A percentile compares a stretch with the other conserved stretches of the same genome.
Conservation (phyloP, 2,113 vertebrate species). For the Eidolon helvum region DNA sequence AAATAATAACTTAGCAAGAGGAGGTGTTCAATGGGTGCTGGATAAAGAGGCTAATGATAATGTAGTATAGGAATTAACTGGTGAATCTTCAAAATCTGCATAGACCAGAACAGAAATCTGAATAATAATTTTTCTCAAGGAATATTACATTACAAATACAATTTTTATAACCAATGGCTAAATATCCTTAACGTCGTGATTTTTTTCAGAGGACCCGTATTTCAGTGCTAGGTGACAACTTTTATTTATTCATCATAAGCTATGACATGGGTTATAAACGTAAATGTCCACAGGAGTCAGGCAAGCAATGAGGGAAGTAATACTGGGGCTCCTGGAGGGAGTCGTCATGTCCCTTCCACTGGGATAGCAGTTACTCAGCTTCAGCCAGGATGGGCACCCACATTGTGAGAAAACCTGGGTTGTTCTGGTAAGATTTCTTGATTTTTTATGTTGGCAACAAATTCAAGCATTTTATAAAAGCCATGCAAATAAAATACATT, state of each 20-base stretch:
- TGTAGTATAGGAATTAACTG: neutral
- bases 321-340: neutral
- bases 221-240: neutral
- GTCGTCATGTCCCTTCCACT: rapidly evolving
- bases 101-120: neutral
- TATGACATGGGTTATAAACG: neutral
- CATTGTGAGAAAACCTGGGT: neutral
- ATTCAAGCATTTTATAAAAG: neutral
- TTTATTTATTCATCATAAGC: conserved; percentile 39
- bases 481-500: neutral
- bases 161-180: neutral
- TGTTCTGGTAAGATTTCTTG: neutral
- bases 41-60: neutral
- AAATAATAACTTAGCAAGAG: conserved; percentile 6
- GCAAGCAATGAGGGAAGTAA: neutral
- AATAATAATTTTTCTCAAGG: neutral
- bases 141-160: neutral
- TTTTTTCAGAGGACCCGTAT: neutral
- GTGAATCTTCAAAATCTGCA: neutral
- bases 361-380: too few species aligned
- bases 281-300: neutral
- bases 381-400: neutral
- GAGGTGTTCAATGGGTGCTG: neutral
- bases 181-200: neutral
- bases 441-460: neutral